Evolutionary conservation across 64 coral and sea anemone species (phyloP).

Genomic region (Montipora cactus): DNA sequence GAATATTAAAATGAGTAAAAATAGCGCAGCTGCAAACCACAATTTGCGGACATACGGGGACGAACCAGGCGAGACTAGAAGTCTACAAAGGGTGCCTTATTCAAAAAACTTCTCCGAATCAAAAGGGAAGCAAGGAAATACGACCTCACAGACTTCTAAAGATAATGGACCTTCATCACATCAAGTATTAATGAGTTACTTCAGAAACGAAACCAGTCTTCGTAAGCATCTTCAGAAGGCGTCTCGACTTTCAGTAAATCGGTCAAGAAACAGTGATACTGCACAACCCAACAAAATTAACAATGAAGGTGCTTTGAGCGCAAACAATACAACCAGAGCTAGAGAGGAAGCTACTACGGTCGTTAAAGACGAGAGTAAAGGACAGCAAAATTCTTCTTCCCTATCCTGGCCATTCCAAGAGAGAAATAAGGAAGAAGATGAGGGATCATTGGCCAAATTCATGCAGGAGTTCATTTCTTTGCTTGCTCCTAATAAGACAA

Average conservation of each 20-base stretch:
- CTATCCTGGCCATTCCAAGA: not conserved
- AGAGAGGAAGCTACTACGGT: not conserved
- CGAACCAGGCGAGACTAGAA: slow-evolving; percentile 5
- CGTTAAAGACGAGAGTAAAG: not conserved
- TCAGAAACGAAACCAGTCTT: slow-evolving; percentile 69
- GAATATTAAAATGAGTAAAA: no score
- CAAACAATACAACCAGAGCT: not conserved
- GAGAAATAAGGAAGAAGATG: slow-evolving; percentile 17
- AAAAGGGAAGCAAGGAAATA: not conserved
- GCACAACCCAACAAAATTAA: not conserved
- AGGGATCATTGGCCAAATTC: slow-evolving; percentile 25
- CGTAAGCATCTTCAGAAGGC: slow-evolving; percentile 24
- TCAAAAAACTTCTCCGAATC: not conserved
- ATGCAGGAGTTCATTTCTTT: slow-evolving; percentile 27
- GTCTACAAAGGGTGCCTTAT: not conserved
- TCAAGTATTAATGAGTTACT: slow-evolving; percentile 80
- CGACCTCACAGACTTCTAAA: not conserved
- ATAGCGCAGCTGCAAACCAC: no score
- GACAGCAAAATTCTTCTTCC: not conserved
- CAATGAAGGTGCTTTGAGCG: not conserved
- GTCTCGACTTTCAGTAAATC: not conserved
- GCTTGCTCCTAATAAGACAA: not conserved
- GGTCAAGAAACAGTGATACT: not conserved
- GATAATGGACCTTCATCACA: slow-evolving; percentile 40
- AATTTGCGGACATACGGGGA: not conserved